phyloP scores from a whole-genome alignment of 2,888 invertebrate genomes.

The Gortyna flavago region DNA sequence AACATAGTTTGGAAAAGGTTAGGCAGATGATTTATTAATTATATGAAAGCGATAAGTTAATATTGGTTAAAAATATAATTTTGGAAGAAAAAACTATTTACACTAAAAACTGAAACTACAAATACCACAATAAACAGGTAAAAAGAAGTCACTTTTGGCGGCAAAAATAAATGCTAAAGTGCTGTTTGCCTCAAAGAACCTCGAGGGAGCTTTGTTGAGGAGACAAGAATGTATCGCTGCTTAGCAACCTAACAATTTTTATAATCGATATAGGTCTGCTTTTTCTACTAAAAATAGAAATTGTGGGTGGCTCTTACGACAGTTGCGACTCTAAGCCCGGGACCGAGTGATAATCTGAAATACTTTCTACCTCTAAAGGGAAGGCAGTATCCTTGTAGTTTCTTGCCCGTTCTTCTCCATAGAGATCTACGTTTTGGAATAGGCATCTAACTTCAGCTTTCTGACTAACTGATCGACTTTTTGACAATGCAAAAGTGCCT shows the following conservation, averaged over 20 bases:
- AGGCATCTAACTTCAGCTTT: background rate
- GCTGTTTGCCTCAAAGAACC: background rate
- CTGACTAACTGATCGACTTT: background rate
- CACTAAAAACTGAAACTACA: background rate
- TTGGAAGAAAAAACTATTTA: background rate
- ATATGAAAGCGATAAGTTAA: background rate
- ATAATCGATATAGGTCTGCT: conserved; percentile 36
- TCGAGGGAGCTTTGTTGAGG: conserved; percentile 6
- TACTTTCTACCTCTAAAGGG: background rate
- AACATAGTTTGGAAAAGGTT: background rate
- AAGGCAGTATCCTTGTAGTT: background rate
- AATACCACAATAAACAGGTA: background rate
- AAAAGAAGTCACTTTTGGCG: background rate
- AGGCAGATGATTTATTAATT: background rate
- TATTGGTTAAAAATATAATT: background rate
- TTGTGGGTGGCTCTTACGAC: background rate
- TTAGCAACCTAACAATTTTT: conserved; percentile 53
- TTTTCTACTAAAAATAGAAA: conserved; percentile 37
- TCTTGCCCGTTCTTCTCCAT: background rate
- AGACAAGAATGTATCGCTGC: conserved; percentile 27
- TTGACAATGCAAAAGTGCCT: background rate
- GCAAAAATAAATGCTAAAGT: conserved; percentile 4
- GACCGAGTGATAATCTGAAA: background rate
- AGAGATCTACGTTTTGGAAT: too few species aligned
- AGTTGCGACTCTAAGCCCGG: background rate